These are phyloP conservation scores for Conus ventricosus DNA, from an alignment of 1,140 invertebrate genomes.

Conservation along the genomic window DNA sequence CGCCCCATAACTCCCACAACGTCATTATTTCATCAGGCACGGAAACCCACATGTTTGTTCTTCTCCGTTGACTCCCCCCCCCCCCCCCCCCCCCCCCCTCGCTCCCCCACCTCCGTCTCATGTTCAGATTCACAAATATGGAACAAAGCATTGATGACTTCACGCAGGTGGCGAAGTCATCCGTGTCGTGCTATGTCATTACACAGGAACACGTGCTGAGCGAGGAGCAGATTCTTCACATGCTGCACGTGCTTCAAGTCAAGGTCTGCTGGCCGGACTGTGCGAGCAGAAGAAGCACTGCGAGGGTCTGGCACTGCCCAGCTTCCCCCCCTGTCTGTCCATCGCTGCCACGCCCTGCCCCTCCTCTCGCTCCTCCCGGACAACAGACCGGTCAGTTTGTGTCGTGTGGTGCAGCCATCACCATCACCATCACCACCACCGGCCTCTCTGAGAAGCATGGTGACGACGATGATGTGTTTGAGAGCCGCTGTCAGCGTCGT, in stretches of 20 bases:
- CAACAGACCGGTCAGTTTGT: slow-evolving; percentile 44
- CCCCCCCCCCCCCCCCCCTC: background rate
- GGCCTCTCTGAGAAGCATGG: background rate
- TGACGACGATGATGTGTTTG: too few species aligned
- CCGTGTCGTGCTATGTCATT: background rate
- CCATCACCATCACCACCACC: background rate
- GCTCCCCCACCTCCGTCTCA: background rate
- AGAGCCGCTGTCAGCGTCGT: too few species aligned
- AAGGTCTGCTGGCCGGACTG: slow-evolving; percentile 32
- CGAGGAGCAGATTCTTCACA: slow-evolving; percentile 41
- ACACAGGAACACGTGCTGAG: slow-evolving; percentile 31
- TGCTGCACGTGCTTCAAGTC: slow-evolving; percentile 32
- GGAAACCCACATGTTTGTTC: too few species aligned
- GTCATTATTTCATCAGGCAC: too few species aligned
- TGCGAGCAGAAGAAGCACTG: slow-evolving; percentile 35
- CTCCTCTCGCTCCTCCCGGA: slow-evolving; percentile 44
- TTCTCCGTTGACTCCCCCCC: too few species aligned
- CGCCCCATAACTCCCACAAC: too few species aligned
- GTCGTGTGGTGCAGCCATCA: background rate
- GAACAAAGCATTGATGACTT: too few species aligned
- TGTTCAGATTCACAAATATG: background rate
- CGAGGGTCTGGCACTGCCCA: slow-evolving; percentile 47
- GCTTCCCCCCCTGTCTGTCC: slow-evolving; percentile 41
- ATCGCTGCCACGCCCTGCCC: slow-evolving; percentile 30
- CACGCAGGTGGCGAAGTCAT: too few species aligned